These are phyloP conservation scores for Empidonax traillii DNA, from an alignment of 2,113 vertebrate genomes.

Conservation along the genomic window DNA sequence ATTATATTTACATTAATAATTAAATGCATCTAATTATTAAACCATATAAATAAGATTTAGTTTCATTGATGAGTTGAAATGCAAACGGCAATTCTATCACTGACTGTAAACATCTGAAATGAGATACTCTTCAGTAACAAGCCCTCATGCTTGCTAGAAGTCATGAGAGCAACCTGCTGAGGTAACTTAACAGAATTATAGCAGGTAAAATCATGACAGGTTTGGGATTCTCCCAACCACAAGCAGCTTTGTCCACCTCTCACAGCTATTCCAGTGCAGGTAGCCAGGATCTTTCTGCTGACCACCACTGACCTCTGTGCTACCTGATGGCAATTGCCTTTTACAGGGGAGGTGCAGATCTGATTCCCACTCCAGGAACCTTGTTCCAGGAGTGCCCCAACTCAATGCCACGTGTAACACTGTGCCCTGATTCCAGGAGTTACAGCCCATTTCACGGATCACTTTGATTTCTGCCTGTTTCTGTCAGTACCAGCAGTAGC, in stretches of 20 bases:
- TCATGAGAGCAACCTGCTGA: background rate
- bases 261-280: background rate
- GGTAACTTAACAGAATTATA: background rate
- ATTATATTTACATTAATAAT: conserved; percentile 82
- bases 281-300: background rate
- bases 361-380: background rate
- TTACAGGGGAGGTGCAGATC: background rate
- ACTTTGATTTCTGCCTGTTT: background rate
- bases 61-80: conserved; percentile 74
- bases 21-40: conserved; percentile 81
- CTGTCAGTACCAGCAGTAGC: background rate
- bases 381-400: background rate
- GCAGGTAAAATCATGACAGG: background rate
- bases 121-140: conserved; percentile 20
- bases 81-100: conserved; percentile 72
- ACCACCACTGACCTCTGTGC: background rate
- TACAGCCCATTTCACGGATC: background rate
- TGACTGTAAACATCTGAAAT: conserved; percentile 52
- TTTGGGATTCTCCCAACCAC: background rate
- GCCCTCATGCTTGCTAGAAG: background rate
- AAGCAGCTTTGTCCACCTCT: background rate
- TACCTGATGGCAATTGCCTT: background rate
- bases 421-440: background rate
- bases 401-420: background rate
- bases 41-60: conserved; percentile 78